These are phyloP conservation scores for Melitaea athalia DNA, from an alignment of 2,888 invertebrate genomes.

Conservation along the genomic window DNA sequence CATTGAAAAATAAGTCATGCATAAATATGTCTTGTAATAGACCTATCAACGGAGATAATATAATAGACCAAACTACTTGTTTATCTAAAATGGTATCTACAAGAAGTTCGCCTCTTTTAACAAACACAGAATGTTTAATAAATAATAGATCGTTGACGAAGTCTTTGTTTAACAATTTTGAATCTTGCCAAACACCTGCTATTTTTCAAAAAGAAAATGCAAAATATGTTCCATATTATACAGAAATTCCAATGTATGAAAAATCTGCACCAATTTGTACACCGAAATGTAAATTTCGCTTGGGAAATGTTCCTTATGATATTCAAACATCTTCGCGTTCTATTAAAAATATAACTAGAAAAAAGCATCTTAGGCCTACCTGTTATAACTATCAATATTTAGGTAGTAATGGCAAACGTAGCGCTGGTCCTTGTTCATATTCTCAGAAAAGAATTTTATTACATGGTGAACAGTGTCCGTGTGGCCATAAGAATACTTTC, in stretches of 20 bases:
- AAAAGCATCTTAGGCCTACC: background rate
- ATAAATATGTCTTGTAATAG: background rate
- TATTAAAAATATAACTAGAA: background rate
- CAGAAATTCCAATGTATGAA: background rate
- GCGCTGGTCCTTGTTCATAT: background rate
- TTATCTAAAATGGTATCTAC: conserved; percentile 3
- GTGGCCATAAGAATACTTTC: background rate
- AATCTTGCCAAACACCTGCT: background rate
- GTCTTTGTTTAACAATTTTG: background rate
- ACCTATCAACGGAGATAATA: background rate
- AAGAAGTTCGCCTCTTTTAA: conserved; percentile 2
- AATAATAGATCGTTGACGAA: background rate
- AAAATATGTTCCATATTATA: background rate
- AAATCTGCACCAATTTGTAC: background rate
- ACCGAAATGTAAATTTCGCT: background rate
- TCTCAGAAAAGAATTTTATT: background rate
- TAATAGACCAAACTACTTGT: background rate
- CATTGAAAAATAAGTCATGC: background rate
- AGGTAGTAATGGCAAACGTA: background rate
- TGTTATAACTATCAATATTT: background rate
- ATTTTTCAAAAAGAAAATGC: background rate
- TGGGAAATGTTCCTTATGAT: background rate
- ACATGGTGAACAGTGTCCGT: background rate
- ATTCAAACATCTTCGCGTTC: background rate
- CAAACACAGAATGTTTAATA: background rate